A percentile compares a stretch with the other conserved stretches of the same genome.
Conservation (phyloP, 2,113 vertebrate genomes). For the Sigmodon hispidus region DNA sequence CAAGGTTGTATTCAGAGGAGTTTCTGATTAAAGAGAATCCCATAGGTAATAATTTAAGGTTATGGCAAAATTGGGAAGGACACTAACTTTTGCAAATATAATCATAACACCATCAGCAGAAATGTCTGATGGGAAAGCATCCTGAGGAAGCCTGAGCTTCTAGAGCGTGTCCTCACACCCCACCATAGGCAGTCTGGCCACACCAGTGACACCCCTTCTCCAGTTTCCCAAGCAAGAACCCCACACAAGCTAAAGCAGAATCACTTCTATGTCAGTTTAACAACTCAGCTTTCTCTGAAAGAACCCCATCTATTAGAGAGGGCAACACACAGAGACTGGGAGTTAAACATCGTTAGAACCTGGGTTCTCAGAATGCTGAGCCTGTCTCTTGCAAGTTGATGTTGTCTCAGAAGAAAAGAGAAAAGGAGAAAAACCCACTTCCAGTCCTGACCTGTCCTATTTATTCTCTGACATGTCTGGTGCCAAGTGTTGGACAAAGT, state of each 20-base stretch:
- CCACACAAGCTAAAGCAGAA: not conserved
- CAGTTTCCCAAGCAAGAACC: not conserved
- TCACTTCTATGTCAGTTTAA: not conserved
- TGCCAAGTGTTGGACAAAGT: slow-evolving; percentile 17
- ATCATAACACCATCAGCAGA: not conserved
- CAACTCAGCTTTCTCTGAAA: not conserved
- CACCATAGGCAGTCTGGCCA: not conserved
- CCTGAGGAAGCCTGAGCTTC: not conserved
- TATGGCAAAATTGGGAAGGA: not conserved
- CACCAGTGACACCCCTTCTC: not conserved
- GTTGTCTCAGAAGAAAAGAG: not conserved
- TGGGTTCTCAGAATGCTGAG: not conserved
- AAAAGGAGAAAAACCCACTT: not conserved
- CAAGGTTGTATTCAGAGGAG: not conserved
- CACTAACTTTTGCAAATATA: not conserved
- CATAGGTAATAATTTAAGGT: not conserved
- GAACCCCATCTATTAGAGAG: not conserved
- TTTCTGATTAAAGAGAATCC: slow-evolving; percentile 30
- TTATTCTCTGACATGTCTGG: not conserved
- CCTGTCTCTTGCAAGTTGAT: not conserved
- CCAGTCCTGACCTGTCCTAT: not conserved
- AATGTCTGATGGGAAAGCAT: not conserved
- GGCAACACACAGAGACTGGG: not conserved
- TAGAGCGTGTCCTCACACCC: not conserved
- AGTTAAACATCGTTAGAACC: not conserved